A percentile compares a stretch with the other conserved stretches of the same genome.
phyloP scores from a whole-genome alignment of 2,888 invertebrate genomes.

The Papilio demoleus region DNA sequence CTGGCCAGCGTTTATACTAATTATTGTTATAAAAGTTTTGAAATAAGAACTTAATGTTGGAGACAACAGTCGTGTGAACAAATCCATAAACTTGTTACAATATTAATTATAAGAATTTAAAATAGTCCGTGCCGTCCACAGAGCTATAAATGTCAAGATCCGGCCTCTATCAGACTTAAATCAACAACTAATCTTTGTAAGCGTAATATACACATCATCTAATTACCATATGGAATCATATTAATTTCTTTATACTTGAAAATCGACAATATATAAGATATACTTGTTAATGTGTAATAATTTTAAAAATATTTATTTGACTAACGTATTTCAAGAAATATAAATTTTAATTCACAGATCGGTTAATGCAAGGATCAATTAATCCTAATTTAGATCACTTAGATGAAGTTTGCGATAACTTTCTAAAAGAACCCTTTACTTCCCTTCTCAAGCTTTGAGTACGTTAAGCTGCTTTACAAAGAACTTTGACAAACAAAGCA shows the following conservation, averaged over 20 bases:
- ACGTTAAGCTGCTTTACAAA: slow-evolving; percentile 80
- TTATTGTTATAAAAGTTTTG: not conserved
- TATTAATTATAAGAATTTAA: not conserved
- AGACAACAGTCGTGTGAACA: not conserved
- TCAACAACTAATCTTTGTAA: slow-evolving; percentile 2
- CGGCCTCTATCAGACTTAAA: slow-evolving; percentile 7
- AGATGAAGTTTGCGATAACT: slow-evolving; percentile 80
- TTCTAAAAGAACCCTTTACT: slow-evolving; percentile 79
- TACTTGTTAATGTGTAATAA: too few relatives aligned
- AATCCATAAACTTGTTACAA: slow-evolving; percentile 6
- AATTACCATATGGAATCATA: not conserved
- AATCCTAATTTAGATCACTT: slow-evolving; percentile 80
- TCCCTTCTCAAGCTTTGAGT: slow-evolving; percentile 70
- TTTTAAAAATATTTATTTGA: not conserved
- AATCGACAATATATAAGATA: too few relatives aligned
- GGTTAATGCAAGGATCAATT: slow-evolving; percentile 79
- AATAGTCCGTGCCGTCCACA: slow-evolving; percentile 3
- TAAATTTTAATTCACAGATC: not conserved
- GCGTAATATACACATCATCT: too few relatives aligned
- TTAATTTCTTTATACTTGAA: not conserved
- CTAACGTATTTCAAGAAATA: not conserved
- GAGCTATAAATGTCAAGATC: slow-evolving; percentile 17
- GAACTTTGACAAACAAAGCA: slow-evolving; percentile 78
- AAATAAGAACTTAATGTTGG: not conserved
- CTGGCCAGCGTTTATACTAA: not conserved